These are phyloP conservation scores for Pterocles burchelli DNA, from an alignment of 2,113 vertebrate species.

Conservation along the genomic window DNA sequence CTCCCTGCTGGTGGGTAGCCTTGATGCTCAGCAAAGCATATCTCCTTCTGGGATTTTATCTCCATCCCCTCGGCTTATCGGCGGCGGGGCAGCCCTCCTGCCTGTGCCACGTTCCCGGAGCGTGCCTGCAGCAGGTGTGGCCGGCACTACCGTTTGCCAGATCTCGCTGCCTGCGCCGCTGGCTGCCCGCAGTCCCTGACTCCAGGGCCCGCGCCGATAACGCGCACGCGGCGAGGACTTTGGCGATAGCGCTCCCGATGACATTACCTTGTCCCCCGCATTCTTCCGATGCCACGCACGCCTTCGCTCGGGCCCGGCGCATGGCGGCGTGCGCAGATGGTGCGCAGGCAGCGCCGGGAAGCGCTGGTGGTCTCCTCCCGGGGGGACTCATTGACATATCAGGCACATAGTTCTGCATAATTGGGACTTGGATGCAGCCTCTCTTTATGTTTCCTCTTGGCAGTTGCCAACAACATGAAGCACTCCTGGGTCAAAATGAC, in stretches of 20 bases:
- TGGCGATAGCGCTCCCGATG: slow-evolving; percentile 27
- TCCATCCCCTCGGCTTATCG: slow-evolving; percentile 62
- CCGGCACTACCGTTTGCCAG: slow-evolving; percentile 45
- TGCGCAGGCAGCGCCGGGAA: not conserved
- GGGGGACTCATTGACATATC: slow-evolving; percentile 61
- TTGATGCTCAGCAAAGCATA: slow-evolving; percentile 68
- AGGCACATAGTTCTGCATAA: slow-evolving; percentile 56
- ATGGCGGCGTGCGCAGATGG: not conserved
- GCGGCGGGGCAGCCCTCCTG: slow-evolving; percentile 54
- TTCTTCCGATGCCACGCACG: slow-evolving; percentile 55
- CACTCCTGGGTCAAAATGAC: slow-evolving; percentile 59
- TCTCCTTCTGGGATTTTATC: slow-evolving; percentile 58
- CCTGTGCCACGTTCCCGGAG: slow-evolving; percentile 77
- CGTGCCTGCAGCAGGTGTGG: slow-evolving; percentile 82
- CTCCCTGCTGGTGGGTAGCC: slow-evolving; percentile 49
- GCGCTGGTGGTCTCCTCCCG: slow-evolving; percentile 69
- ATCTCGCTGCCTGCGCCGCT: not conserved
- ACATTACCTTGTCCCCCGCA: slow-evolving; percentile 75
- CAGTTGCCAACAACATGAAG: slow-evolving; percentile 66
- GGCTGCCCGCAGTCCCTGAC: slow-evolving; percentile 78
- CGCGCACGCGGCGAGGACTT: not conserved
- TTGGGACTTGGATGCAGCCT: slow-evolving; percentile 62
- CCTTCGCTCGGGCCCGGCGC: not conserved
- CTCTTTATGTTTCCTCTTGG: slow-evolving; percentile 61
- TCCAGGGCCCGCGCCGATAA: slow-evolving; percentile 45